phyloP scores from a whole-genome alignment of 2,888 invertebrate species.

The Chelonus formosanus region DNA sequence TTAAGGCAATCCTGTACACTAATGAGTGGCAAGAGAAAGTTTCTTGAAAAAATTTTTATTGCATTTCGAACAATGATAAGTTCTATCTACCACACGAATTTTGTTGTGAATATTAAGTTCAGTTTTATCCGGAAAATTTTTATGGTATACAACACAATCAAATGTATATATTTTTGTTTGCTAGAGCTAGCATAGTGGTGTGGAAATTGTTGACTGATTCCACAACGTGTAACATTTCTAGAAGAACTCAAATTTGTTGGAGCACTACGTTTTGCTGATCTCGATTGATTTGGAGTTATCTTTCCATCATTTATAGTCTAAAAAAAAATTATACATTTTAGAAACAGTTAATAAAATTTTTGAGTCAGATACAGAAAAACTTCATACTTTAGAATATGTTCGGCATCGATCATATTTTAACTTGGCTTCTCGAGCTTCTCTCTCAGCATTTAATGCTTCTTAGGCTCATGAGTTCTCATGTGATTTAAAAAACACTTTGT shows the following conservation, averaged over 20 bases:
- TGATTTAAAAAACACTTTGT: constrained; percentile 59
- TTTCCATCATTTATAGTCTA: constrained; percentile 47
- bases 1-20: constrained; percentile 45
- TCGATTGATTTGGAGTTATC: constrained; percentile 41
- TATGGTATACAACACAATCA: constrained; percentile 49
- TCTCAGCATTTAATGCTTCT: constrained; percentile 55
- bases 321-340: constrained; percentile 10
- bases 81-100: constrained; percentile 51
- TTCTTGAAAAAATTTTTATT: constrained; percentile 60
- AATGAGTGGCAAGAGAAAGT: constrained; percentile 53
- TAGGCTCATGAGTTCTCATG: constrained; percentile 59
- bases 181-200: constrained; percentile 54
- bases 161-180: constrained; percentile 41
- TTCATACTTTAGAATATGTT: constrained; percentile 48
- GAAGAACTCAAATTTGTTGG: constrained; percentile 38
- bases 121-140: constrained; percentile 49
- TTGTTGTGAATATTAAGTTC: constrained; percentile 50
- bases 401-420: constrained; percentile 43
- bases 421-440: constrained; percentile 52
- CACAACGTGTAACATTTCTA: constrained; percentile 54
- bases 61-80: constrained; percentile 57
- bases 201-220: constrained; percentile 55
- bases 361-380: background rate
- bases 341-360: background rate
- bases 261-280: constrained; percentile 44